phyloP scores from a whole-genome alignment of 2,797 vertebrate genomes.

The Nasua narica region DNA sequence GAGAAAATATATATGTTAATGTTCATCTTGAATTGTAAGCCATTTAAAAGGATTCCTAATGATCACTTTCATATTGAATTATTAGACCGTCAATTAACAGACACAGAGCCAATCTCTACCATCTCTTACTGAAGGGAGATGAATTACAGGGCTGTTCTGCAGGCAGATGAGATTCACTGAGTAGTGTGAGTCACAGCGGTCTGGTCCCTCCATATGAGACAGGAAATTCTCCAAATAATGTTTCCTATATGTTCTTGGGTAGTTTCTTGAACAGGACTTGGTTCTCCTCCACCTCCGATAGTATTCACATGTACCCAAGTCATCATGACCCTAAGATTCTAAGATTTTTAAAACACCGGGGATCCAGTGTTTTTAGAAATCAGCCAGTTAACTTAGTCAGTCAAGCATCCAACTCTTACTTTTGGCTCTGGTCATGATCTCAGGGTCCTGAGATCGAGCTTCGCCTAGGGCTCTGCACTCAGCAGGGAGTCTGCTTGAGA shows the following conservation, averaged over 20 bases:
- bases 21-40: conserved; percentile 59
- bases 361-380: background rate
- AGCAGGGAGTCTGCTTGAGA: background rate
- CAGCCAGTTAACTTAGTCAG: background rate
- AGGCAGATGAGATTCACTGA: background rate
- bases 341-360: background rate
- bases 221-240: background rate
- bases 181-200: background rate
- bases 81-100: conserved; percentile 66
- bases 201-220: background rate
- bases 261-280: background rate
- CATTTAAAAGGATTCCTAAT: conserved; percentile 72
- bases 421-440: no score
- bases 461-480: background rate
- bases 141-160: background rate
- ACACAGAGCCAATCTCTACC: conserved; percentile 1
- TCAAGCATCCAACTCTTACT: background rate
- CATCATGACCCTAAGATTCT: rapidly evolving
- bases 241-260: background rate
- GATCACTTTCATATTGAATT: conserved; percentile 60
- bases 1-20: conserved; percentile 55
- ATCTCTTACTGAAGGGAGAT: background rate
- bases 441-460: background rate
- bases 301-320: background rate
- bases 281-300: background rate